Evolutionary conservation across 2,113 vertebrate genomes (phyloP), one percentile per base, ranked within the genome.

Genomic region (Phainopepla nitens): DNA sequence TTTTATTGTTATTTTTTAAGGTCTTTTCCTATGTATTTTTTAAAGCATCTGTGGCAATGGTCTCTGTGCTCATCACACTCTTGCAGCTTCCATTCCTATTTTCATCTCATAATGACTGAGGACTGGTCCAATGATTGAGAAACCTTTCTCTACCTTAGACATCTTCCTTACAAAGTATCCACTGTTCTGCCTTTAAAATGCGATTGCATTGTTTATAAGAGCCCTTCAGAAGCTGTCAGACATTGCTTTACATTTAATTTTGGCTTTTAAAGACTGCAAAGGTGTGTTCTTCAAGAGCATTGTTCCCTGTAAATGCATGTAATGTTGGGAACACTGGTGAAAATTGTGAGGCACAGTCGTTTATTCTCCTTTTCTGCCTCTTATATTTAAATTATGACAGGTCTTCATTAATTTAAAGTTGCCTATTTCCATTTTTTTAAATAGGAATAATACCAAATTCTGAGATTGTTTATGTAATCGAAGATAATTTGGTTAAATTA

Each of bases 41-140:
- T 36, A 65, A 77, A 89, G 11, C 9, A 31, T 9, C 28, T 78
- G 29, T 70, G 42, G 18, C 45, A 39, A 3, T 45, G 12, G 5
- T 65, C 11, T 61, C n/a, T 57, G 23, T 22, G 7, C 7, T 83
- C 10, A 21, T 47, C 24, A 23, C 12, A 60, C 0, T 0, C 24
- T n/a, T 75, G 25, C 0, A 1, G 12, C 16, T 87, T 77, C 49
- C 23, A 17, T 65, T 72, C 13, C 24, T 65, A 1, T 60, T 65
- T 79, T 49, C 15, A 23, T 31, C 33, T 54, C 49, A 11, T 50
- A 33, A 45, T 51, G 28, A 60, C 3, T 39, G 66, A 69, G 44
- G 23, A 13, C 7, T 85, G 10, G 5, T 68, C 35, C 27, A 9
- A 24, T n/a, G 39, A 33, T 0, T 57, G 36, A 57, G 28, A 91